phyloP scores from a whole-genome alignment of 2,113 vertebrate species.

The Poeciliopsis retropinna region DNA sequence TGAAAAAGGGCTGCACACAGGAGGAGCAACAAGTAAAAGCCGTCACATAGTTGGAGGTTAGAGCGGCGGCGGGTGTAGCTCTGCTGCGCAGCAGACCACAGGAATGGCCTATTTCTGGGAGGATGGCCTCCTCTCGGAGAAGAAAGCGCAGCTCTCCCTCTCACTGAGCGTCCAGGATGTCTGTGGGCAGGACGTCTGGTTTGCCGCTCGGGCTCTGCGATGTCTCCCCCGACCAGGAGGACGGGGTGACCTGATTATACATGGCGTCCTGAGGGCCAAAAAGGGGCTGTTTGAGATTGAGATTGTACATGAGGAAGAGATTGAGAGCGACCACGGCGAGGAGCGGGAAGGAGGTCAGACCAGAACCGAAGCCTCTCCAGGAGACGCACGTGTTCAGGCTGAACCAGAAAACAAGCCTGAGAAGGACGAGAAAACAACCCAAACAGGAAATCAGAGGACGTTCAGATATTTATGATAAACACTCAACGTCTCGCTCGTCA shows the following conservation, averaged over 20 bases:
- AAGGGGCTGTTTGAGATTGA: conserved; percentile 65
- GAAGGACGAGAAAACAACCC: conserved; percentile 8
- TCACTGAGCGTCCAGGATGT: conserved; percentile 46
- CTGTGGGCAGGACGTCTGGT: conserved; percentile 45
- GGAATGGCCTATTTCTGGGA: conserved; percentile 79
- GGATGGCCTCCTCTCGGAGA: conserved; percentile 66
- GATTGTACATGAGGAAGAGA: conserved; percentile 75
- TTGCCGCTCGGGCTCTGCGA: conserved; percentile 55
- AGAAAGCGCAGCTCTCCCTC: conserved; percentile 56
- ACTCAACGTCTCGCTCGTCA: conserved; percentile 4
- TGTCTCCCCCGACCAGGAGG: conserved; percentile 62
- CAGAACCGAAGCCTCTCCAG: conserved; percentile 80
- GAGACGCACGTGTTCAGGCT: conserved; percentile 72
- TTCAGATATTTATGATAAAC: conserved; percentile 23
- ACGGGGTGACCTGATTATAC: conserved; percentile 71
- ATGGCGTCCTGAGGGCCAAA: conserved; percentile 56
- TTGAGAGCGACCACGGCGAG: conserved; percentile 77
- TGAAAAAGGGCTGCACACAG: conserved; percentile 53
- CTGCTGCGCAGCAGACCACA: conserved; percentile 73
- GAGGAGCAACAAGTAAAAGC: conserved; percentile 71
- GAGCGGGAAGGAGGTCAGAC: conserved; percentile 79
- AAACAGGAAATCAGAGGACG: conserved; percentile 36
- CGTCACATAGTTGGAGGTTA: conserved; percentile 66
- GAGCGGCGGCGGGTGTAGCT: conserved; percentile 69
- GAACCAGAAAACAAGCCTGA: conserved; percentile 79